Evolutionary conservation across 1,140 invertebrate genomes (phyloP).

Genomic region (Papilio xuthus): DNA sequence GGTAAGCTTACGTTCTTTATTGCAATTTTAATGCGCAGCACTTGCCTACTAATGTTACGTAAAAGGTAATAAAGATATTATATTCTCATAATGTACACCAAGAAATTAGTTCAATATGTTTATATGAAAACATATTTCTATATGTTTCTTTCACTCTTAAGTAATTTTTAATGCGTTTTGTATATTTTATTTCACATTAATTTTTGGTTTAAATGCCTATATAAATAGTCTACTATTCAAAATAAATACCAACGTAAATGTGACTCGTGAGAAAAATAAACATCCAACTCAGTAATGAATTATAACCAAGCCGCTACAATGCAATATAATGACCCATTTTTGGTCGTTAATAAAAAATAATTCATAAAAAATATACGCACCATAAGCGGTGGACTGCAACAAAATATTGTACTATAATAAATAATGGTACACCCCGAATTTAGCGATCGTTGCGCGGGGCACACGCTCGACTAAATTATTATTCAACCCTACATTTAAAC

Average conservation of each 20-base stretch:
- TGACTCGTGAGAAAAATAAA: slow-evolving; percentile 73
- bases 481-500: slow-evolving; percentile 76
- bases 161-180: no score
- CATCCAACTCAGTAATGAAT: slow-evolving; percentile 58
- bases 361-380: slow-evolving; percentile 67
- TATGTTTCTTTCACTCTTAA: background rate
- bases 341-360: slow-evolving; percentile 73
- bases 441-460: slow-evolving; percentile 61
- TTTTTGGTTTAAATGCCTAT: background rate
- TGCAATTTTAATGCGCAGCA: slow-evolving; percentile 7
- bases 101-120: background rate
- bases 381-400: slow-evolving; percentile 69
- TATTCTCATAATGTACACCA: no score
- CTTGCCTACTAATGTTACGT: background rate
- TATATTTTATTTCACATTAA: no score
- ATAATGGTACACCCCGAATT: slow-evolving; percentile 78
- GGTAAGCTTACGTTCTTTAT: background rate
- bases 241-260: slow-evolving; percentile 47
- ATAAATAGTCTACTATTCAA: background rate
- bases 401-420: slow-evolving; percentile 77
- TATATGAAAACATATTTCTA: background rate
- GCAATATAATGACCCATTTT: slow-evolving; percentile 70
- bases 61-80: background rate
- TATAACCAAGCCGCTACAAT: slow-evolving; percentile 66
- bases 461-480: slow-evolving; percentile 65